phyloP scores from a whole-genome alignment of 92 coral and sea anemone genomes.

The Paragorgia papillata region DNA sequence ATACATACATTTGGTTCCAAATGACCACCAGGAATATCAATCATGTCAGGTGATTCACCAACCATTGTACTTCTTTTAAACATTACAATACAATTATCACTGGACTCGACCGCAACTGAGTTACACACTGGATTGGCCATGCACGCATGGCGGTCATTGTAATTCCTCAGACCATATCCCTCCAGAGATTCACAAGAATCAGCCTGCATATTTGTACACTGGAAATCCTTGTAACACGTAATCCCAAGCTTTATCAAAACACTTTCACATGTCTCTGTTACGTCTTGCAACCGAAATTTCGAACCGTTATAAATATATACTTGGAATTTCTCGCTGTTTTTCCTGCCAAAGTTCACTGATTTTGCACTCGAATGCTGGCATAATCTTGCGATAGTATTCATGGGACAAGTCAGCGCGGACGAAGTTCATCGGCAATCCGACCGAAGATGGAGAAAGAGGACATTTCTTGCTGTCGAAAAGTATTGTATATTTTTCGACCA shows the following conservation, averaged over 20 bases:
- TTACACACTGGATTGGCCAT: slow-evolving; percentile 86
- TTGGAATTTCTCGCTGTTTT: slow-evolving; percentile 59
- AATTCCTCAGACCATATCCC: slow-evolving; percentile 54
- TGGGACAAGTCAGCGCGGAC: slow-evolving; percentile 63
- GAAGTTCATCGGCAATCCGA: slow-evolving; percentile 49
- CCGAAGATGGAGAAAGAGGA: neutral
- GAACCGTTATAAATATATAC: slow-evolving; percentile 79
- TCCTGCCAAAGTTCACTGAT: slow-evolving; percentile 71
- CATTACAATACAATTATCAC: slow-evolving; percentile 74
- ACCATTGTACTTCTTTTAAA: slow-evolving; percentile 81
- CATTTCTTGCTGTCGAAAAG: neutral
- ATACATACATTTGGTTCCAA: slow-evolving; percentile 81
- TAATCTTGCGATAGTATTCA: slow-evolving; percentile 67
- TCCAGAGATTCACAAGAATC: slow-evolving; percentile 44
- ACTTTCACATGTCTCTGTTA: slow-evolving; percentile 45
- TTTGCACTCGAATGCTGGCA: slow-evolving; percentile 65
- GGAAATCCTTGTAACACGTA: slow-evolving; percentile 80
- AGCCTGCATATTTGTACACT: slow-evolving; percentile 87
- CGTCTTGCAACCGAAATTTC: slow-evolving; percentile 74
- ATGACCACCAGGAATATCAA: slow-evolving; percentile 92
- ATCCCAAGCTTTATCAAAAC: slow-evolving; percentile 65
- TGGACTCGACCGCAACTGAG: slow-evolving; percentile 71
- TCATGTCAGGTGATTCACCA: slow-evolving; percentile 75
- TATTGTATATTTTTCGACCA: neutral
- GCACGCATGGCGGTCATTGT: slow-evolving; percentile 69